These are phyloP conservation scores for Acanthaster planci DNA, from an alignment of 35 echinoderm and acorn worm species.

Conservation along the genomic window DNA sequence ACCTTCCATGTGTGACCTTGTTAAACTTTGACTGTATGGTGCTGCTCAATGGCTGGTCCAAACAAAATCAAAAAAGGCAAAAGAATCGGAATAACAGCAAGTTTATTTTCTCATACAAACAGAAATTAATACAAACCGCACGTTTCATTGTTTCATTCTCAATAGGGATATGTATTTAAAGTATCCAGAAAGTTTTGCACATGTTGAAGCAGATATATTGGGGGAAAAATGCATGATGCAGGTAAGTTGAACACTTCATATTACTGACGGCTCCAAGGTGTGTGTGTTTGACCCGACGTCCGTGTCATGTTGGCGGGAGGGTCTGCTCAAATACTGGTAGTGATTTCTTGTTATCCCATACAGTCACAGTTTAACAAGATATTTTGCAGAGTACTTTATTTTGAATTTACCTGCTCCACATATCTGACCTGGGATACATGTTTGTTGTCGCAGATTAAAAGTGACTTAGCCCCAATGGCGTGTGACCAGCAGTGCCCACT, in stretches of 20 bases:
- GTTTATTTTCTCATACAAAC: too few relatives aligned
- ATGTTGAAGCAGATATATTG: not conserved
- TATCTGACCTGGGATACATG: constrained; percentile 28
- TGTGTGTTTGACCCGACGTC: too few relatives aligned
- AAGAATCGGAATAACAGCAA: not conserved
- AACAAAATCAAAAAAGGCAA: not conserved
- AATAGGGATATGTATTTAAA: too few relatives aligned
- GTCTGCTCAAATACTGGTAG: not conserved
- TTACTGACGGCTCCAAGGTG: not conserved
- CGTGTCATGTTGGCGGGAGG: not conserved
- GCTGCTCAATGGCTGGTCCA: too few relatives aligned
- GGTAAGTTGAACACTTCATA: constrained; percentile 2
- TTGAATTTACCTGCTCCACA: not conserved
- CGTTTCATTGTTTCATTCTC: too few relatives aligned
- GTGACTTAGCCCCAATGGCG: constrained; percentile 28
- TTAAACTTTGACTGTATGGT: constrained; percentile 27
- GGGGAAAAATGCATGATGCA: not conserved
- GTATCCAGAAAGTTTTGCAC: not conserved
- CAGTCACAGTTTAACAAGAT: constrained; percentile 23
- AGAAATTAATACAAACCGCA: too few relatives aligned
- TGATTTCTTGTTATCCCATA: not conserved
- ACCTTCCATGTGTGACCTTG: not conserved
- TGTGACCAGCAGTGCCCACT: constrained; percentile 24
- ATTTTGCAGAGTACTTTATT: not conserved
- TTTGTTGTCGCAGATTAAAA: constrained; percentile 29